Percentiles rank a stretch among this genome's conserved stretches.
Conservation (phyloP, 2,888 invertebrate species). For the Megamerina dolium region DNA sequence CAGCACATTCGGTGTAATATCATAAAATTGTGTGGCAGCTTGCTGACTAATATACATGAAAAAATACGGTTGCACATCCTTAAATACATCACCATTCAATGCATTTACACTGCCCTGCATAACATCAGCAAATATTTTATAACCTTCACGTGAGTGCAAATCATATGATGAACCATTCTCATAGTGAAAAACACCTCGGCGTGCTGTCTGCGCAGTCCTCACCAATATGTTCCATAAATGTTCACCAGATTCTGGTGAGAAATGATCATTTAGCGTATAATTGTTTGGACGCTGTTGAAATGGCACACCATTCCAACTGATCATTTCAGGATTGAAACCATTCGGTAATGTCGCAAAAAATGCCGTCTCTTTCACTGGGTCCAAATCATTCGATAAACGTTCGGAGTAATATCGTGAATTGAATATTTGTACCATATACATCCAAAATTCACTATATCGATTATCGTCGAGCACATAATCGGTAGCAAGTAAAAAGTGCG, state of each 20-base stretch:
- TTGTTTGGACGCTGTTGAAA: conserved; percentile 55
- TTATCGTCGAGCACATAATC: conserved; percentile 52
- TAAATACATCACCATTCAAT: conserved; percentile 37
- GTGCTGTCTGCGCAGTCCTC: conserved; percentile 44
- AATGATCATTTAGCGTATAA: conserved; percentile 34
- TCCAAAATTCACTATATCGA: conserved; percentile 60
- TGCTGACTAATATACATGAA: conserved; percentile 36
- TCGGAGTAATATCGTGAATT: conserved; percentile 65
- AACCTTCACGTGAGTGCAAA: conserved; percentile 56
- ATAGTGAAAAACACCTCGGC: conserved; percentile 51
- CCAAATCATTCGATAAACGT: conserved; percentile 59
- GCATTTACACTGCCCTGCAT: conserved; percentile 55
- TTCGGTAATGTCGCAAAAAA: conserved; percentile 51
- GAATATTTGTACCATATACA: conserved; percentile 62
- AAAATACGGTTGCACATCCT: conserved; percentile 32
- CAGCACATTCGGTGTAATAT: conserved; percentile 52
- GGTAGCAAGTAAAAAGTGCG: conserved; percentile 59
- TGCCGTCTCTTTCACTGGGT: conserved; percentile 55
- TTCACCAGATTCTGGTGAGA: conserved; percentile 34
- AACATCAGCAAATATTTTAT: conserved; percentile 60
- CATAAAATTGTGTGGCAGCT: conserved; percentile 28
- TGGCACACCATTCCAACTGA: conserved; percentile 58
- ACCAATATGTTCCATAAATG: too few species aligned
- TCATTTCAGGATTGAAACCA: conserved; percentile 57
- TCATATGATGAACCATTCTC: conserved; percentile 55